phyloP scores from a whole-genome alignment of 2,113 vertebrate species.

The Loxodonta africana region DNA sequence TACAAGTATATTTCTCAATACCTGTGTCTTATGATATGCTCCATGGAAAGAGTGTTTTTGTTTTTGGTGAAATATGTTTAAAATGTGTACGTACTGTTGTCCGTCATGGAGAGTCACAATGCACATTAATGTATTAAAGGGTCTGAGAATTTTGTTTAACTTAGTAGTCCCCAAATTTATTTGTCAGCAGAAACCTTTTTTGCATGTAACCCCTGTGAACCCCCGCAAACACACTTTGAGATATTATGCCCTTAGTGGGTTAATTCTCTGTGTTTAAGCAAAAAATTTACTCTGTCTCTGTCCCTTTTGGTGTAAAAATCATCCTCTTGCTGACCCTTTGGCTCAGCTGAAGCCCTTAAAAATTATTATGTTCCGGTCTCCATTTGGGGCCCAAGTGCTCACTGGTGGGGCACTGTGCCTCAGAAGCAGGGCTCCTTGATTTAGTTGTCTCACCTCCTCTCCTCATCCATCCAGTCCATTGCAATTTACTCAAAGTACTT shows the following conservation, averaged over 20 bases:
- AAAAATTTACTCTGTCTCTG: conserved; percentile 27
- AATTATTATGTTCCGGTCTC: background rate
- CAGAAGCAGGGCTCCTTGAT: background rate
- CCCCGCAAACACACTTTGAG: background rate
- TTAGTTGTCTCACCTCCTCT: conserved; percentile 70
- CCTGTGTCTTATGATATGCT: background rate
- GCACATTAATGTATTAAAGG: background rate
- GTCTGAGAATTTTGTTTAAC: background rate
- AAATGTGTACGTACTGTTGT: background rate
- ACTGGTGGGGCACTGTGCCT: background rate
- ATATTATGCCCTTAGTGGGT: background rate
- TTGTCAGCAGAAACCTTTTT: conserved; percentile 1
- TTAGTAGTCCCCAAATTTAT: background rate
- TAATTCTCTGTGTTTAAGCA: conserved; percentile 41
- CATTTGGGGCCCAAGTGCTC: background rate
- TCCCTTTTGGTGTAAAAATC: conserved; percentile 49
- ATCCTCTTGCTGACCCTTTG: conserved; percentile 12
- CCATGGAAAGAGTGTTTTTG: background rate
- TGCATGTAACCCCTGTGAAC: background rate
- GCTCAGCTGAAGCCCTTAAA: background rate
- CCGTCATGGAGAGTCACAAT: background rate
- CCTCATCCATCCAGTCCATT: conserved; percentile 77
- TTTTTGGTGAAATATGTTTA: background rate
- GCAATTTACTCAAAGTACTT: conserved; percentile 84
- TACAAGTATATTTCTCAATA: background rate